Base-by-base conservation (phyloP, 2,113 vertebrate genomes). In the Empidonax alnorum region DNA sequence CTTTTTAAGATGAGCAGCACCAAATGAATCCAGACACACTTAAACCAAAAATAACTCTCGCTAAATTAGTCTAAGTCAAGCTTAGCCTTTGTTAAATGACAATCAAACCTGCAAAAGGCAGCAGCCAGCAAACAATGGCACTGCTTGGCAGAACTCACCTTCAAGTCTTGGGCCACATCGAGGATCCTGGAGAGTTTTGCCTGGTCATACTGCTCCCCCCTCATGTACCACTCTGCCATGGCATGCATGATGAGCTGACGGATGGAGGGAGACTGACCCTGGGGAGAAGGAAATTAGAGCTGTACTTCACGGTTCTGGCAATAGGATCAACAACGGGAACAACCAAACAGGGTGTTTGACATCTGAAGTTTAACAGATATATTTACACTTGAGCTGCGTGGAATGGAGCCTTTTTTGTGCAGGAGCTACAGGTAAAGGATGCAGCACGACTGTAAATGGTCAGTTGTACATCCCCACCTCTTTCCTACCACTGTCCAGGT, bases 181-280 rank as follows among this genome's bases (percentile, higher is more conserved):
- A 99, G 98, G 98, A 99, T 99, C 87, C 99, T 98, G 77, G 99
- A 99, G 93, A 99, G 92, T 97, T 99, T 99, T 87, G 99, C 99
- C 97, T 99, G 99, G 94, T 99, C 99, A 49, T 99, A 99, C 96
- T 99, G 99, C 84, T 99, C 99, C 82, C 99, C 99, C 97, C 99
- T 98, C 99, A 99, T 99, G 98, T 99, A 99, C 99, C 99, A 99
- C 95, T 99, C 99, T 75, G 99, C 99, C 99, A 99, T 99, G 5
- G 99, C 99, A 97, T 99, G 99, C 99, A 99, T 99, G 96, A 99
- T 99, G 56, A 99, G 98, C 97, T 99, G 99, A 88, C 99, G 99
- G 96, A 99, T 99, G 35, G 99, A 99, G 80, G 99, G 99, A 98
- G 99, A 99, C 97, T 99, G 99, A 91, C 99, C 99, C 99, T 99